Evolutionary conservation across 2,888 invertebrate genomes (phyloP), one percentile per base, ranked within the genome.

Genomic region (Netelia virgata): DNA sequence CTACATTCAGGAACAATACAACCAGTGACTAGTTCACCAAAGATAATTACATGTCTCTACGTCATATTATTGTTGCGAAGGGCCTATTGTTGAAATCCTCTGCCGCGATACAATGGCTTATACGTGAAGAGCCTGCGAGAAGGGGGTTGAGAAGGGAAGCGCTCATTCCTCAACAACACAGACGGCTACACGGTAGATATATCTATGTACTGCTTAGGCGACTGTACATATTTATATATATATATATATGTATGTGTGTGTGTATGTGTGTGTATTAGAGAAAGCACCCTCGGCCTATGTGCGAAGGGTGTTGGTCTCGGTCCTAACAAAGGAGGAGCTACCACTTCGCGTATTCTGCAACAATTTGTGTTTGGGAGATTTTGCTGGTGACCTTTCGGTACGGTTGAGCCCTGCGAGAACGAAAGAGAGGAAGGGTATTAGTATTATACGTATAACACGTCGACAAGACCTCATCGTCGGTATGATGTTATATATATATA

Each of bases 41-140:
- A 86, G 86, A 88, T 88, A 88, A 88, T 88, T 88, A 88, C 87
- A 88, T 87, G 87, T 86, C 86, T 88, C 88, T 88, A 82, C 85
- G 87, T 87, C 86, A 86, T 86, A 88, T 88, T 88, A 87, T 88
- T 86, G 87, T 86, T 83, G 70, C 70, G 85, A 84, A 80, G 82
- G 83, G 79, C 81, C 88, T 76, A 88, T 88, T 88, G 88, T 88
- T 85, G 73, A 82, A 73, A 85, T 76, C 78, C 83, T 66, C 75
- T 66, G 77, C 78, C 66, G 75, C 73, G 66, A 85, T 84, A 86
- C 87, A 86, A 85, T 87, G 82, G 74, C 61, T 82, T 66, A 73
- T 81, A 79, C 77, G 70, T 74, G 77, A 63, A 70, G 70, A 28
- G 70, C 47, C 11, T 14, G 47, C 10, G 57, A 57, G 57, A 59